Evolutionary conservation across 2,888 invertebrate genomes (phyloP), one percentile per base, ranked within the genome.

Genomic region (Antitype chi): DNA sequence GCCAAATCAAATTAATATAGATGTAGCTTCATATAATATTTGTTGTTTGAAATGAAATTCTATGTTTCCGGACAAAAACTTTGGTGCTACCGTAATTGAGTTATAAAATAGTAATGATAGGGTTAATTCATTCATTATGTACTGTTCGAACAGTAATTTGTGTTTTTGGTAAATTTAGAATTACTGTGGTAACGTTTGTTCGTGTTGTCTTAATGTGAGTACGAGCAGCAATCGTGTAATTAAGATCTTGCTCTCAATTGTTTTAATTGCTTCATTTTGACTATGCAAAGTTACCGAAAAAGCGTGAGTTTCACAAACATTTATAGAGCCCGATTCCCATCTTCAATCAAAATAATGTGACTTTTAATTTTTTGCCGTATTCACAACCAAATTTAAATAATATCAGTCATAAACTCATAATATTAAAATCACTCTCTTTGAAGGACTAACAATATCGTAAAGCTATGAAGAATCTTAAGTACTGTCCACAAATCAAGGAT

Each of bases 1-100:
- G 79, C 83, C 76, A 80, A 85, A 79, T 87, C 79, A 86, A 80
- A n/a, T n/a, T n/a, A n/a, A 89, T 79, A 86, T 87, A 80, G 70
- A 85, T 64, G 78, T 43, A 78, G 75, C 43, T 68, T 74, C 63
- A 78, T 84, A 68, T 78, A 60, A 55, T 63, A 87, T 75, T 75
- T 62, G 73, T 73, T 76, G 66, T 80, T 80, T 59, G 72, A 69
- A 73, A 87, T 71, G 52, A 85, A 81, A 78, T 73, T 73, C 78
- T 70, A 78, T 47, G 78, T 83, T 86, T 87, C 81, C 83, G 80
- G 71, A 82, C 75, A 82, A 86, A 84, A 84, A 84, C 63, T 84
- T 70, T 23, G 47, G 32, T 74, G 70, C 78, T 84, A 73, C 77
- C 28, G 71, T 78, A 83, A 85, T 85, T 85, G 82, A 85, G 85